phyloP scores from a whole-genome alignment of 92 coral and sea anemone species.

The Umimayanthus chanpuru region DNA sequence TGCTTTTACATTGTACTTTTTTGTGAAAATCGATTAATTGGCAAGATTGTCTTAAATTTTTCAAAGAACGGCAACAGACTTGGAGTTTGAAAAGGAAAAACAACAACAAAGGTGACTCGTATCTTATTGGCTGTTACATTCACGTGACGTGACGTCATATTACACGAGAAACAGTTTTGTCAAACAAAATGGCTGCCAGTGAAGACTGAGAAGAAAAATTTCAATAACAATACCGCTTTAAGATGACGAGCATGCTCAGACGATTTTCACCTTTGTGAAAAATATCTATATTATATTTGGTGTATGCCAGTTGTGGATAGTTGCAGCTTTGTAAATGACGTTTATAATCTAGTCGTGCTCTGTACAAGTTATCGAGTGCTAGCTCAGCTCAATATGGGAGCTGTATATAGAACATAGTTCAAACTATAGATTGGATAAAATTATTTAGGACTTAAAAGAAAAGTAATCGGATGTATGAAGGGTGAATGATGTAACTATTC shows the following conservation, averaged over 20 bases:
- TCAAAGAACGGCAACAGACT: not conserved
- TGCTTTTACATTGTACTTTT: not conserved
- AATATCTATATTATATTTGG: not conserved
- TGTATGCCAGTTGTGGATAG: not conserved
- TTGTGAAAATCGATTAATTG: not conserved
- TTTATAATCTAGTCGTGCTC: not conserved
- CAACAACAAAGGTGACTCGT: not conserved
- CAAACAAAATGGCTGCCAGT: not conserved
- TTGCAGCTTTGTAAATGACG: not conserved
- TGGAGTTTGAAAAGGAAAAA: not conserved
- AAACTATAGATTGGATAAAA: slow-evolving; percentile 2
- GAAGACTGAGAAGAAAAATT: not conserved
- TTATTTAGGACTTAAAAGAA: not conserved
- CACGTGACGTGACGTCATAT: not conserved
- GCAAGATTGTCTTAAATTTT: not conserved
- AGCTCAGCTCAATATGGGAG: not conserved
- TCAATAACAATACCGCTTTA: not conserved
- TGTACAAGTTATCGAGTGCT: not conserved
- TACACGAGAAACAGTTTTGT: not conserved
- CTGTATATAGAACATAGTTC: slow-evolving; percentile 20
- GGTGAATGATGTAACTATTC: not conserved
- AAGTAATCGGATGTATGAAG: not conserved
- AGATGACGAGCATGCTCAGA: not conserved
- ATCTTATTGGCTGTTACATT: not conserved
- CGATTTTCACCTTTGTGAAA: not conserved